A percentile compares a stretch with the other conserved stretches of the same genome.
Conservation (phyloP, 1,140 invertebrate species). For the Drosophila paulistorum region DNA sequence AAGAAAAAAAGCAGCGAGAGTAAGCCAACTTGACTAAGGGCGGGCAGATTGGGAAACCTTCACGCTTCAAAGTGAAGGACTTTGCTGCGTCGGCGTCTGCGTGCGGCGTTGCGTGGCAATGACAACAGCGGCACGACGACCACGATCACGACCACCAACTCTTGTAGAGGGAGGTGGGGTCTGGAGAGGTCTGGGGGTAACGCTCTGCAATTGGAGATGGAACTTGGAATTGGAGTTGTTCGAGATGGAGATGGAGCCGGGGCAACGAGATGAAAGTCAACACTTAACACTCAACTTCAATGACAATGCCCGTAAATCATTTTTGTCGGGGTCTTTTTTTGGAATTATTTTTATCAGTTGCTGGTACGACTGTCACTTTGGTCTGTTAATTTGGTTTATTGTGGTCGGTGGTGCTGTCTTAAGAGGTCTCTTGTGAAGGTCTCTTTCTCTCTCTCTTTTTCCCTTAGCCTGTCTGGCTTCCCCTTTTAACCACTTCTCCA, state of each 20-base stretch:
- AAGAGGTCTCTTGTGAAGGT: constrained; percentile 60
- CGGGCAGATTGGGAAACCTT: constrained; percentile 58
- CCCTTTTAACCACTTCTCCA: not conserved
- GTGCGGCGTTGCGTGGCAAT: constrained; percentile 52
- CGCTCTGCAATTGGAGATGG: constrained; percentile 23
- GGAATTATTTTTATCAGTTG: constrained; percentile 68
- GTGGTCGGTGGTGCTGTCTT: constrained; percentile 43
- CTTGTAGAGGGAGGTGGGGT: not conserved
- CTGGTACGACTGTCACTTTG: constrained; percentile 59
- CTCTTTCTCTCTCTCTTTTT: constrained; percentile 36
- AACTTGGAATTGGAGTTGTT: constrained; percentile 40
- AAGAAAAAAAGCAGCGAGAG: constrained; percentile 34
- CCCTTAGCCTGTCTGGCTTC: not conserved
- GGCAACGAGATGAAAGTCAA: constrained; percentile 75
- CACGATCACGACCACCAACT: constrained; percentile 5
- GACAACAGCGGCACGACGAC: constrained; percentile 55
- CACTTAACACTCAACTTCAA: constrained; percentile 71
- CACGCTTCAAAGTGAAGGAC: constrained; percentile 78
- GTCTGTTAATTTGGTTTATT: constrained; percentile 72
- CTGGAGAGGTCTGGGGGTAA: not conserved
- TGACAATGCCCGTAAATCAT: constrained; percentile 73
- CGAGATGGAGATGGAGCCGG: constrained; percentile 9
- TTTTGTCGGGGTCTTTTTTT: constrained; percentile 28
- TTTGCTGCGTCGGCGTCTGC: constrained; percentile 51
- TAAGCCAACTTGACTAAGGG: constrained; percentile 18